Base-by-base conservation (phyloP, 2,888 invertebrate genomes). In the Emmelina monodactyla region DNA sequence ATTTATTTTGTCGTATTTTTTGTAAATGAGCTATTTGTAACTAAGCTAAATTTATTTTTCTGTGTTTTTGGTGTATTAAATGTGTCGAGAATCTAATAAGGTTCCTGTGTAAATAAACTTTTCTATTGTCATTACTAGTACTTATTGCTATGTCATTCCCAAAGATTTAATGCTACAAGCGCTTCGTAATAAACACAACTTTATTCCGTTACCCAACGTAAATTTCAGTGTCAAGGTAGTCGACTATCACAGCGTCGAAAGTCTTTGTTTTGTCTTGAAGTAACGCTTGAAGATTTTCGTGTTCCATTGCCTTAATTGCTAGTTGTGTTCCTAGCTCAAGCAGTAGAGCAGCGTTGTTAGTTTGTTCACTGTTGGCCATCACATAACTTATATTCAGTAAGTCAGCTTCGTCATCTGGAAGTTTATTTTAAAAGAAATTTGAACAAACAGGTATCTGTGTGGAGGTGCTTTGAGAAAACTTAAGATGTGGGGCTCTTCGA, bases 151-250 rank as follows among this genome's bases (percentile, higher is more conserved):
- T n/a, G n/a, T n/a, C n/a, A n/a, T n/a, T n/a, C n/a, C n/a, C n/a
- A n/a, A n/a, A n/a, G n/a, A n/a, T n/a, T n/a, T n/a, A 19, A 5
- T 6, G 19, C 5, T 19, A 19, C 19, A 19, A 9, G 19, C 19
- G 9, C 19, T 6, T 5, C 5, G 5, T 6, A 19, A 9, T 6
- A 5, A 19, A 19, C 5, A 9, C 5, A 7, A 2, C 16, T 22
- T 7, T 11, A 2, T 31, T 1, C 14, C 14, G 50, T 53, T 45
- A 62, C 64, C 58, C 61, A 2, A 57, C 38, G 37, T 47, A 55
- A 11, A 60, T n/a, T 34, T 64, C 62, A 12, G 42, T 40, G 31
- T 58, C 62, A 33, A 59, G 33, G 40, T 58, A 54, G 40, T 65
- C 64, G 0, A 42, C 39, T 10, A 66, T 42, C 2, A 62, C 52